A percentile compares a stretch with the other conserved stretches of the same genome.
phyloP scores from a whole-genome alignment of 2,113 vertebrate genomes.

The Brachyhypopomus gauderio region DNA sequence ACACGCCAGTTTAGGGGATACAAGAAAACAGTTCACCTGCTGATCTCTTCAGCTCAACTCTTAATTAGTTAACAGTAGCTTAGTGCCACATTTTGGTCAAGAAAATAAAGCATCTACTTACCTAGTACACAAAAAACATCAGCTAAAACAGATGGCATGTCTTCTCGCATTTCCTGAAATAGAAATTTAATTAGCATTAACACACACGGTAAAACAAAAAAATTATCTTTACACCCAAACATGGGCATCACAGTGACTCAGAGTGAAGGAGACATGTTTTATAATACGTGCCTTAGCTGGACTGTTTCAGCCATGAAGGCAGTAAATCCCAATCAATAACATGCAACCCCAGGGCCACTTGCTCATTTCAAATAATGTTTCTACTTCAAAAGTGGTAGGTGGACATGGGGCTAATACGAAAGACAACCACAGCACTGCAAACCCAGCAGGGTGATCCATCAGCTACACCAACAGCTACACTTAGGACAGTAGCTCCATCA shows the following conservation, averaged over 20 bases:
- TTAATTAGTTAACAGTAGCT: no score
- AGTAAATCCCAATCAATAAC: not conserved
- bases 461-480: conserved; percentile 30
- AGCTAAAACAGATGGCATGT: conserved; percentile 96
- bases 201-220: not conserved
- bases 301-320: no score
- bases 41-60: no score
- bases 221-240: not conserved
- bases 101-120: conserved; percentile 58
- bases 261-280: no score
- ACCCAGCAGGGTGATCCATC: conserved; percentile 43
- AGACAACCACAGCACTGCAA: not conserved
- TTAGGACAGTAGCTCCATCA: conserved; percentile 48
- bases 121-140: conserved; percentile 98
- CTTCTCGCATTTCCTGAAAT: conserved; percentile 88
- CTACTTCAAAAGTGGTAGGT: conserved; percentile 1
- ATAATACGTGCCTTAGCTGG: no score
- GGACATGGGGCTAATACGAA: conserved; percentile 28
- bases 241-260: not conserved
- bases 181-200: conserved; percentile 34
- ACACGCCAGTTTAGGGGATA: no score
- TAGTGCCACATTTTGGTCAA: not conserved
- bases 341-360: not conserved
- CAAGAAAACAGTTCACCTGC: no score
- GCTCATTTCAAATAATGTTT: not conserved